A percentile compares a stretch with the other conserved stretches of the same genome.
These are phyloP conservation scores for Margaritifera margaritifera DNA, from an alignment of 2,888 invertebrate species.

Conservation along the genomic window DNA sequence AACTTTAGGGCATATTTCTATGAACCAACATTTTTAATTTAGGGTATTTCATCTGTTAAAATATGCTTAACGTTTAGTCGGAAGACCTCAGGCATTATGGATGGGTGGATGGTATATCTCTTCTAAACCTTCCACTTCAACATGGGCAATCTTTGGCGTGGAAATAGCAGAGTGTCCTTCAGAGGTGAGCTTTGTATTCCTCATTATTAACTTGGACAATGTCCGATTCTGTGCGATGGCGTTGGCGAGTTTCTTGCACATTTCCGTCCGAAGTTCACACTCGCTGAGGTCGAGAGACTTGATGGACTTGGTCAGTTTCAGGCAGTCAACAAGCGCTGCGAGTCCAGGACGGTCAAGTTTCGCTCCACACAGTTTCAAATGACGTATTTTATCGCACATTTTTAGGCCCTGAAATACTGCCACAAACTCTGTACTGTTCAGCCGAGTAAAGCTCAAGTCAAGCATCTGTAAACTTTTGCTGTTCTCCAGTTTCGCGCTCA, in stretches of 20 bases:
- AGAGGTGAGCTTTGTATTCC: constrained; percentile 41
- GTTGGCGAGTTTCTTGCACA: constrained; percentile 48
- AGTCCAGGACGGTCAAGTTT: constrained; percentile 80
- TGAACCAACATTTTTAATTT: too few relatives aligned
- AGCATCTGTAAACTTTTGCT: constrained; percentile 35
- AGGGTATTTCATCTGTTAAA: too few relatives aligned
- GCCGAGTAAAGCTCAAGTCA: constrained; percentile 47
- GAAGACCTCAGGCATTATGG: constrained; percentile 9
- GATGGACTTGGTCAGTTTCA: constrained; percentile 50
- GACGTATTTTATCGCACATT: constrained; percentile 71
- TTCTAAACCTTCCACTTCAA: constrained; percentile 37
- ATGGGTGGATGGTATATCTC: constrained; percentile 11
- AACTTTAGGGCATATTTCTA: too few relatives aligned
- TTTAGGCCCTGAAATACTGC: constrained; percentile 60
- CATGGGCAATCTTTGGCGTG: constrained; percentile 28
- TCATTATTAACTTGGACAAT: constrained; percentile 44
- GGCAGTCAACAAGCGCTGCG: constrained; percentile 49
- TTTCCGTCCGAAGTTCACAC: constrained; percentile 52
- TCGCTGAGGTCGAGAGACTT: constrained; percentile 56
- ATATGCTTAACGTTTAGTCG: constrained; percentile 1
- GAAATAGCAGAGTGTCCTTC: constrained; percentile 43
- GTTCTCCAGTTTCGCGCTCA: constrained; percentile 53
- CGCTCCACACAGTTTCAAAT: constrained; percentile 95
- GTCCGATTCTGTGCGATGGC: constrained; percentile 47
- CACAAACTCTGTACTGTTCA: constrained; percentile 54